These are phyloP conservation scores for Girardia tigrina DNA, from an alignment of 2,888 invertebrate species.

Conservation along the genomic window DNA sequence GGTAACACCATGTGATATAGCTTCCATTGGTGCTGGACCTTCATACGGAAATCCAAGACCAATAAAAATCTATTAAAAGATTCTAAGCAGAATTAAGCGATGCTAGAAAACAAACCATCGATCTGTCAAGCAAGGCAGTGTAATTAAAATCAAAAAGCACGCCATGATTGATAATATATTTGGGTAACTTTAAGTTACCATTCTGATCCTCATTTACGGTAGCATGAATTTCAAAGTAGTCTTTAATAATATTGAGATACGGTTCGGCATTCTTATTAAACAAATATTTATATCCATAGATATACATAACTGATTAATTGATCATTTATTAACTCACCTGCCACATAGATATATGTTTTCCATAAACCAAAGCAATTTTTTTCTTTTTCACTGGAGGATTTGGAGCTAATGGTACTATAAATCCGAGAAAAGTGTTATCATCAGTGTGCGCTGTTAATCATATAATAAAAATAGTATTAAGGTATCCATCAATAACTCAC, in stretches of 20 bases:
- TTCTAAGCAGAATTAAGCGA: too few relatives aligned
- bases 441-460: constrained; percentile 50
- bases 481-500: constrained; percentile 41
- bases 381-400: constrained; percentile 37
- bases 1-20: constrained; percentile 52
- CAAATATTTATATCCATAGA: neutral
- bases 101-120: too few relatives aligned
- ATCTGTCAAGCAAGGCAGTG: neutral
- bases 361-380: constrained; percentile 50
- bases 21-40: constrained; percentile 52
- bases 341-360: constrained; percentile 53
- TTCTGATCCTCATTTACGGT: constrained; percentile 45
- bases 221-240: constrained; percentile 47
- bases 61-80: constrained; percentile 46
- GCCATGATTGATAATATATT: constrained; percentile 50
- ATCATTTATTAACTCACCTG: constrained; percentile 41
- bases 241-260: constrained; percentile 43
- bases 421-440: constrained; percentile 53
- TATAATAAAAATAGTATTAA: constrained; percentile 37
- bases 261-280: constrained; percentile 42
- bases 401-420: constrained; percentile 44
- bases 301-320: neutral
- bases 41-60: constrained; percentile 52
- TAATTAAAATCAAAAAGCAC: neutral
- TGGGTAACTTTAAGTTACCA: constrained; percentile 39